Percentiles rank a stretch among this genome's conserved stretches.
Conservation (phyloP, 1,140 invertebrate genomes). For the Cydia strobilella region DNA sequence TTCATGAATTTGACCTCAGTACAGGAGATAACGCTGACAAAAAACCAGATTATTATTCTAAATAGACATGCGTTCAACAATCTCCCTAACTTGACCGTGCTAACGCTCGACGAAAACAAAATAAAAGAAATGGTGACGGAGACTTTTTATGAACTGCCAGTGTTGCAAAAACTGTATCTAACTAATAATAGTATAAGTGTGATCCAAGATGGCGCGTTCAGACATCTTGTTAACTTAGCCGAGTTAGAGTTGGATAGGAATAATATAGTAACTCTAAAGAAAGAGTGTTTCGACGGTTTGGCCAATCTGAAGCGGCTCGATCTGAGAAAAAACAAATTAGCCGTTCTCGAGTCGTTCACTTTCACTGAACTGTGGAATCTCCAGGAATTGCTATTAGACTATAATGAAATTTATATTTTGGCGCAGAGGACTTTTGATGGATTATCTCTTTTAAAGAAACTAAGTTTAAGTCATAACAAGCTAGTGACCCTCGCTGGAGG, state of each 20-base stretch:
- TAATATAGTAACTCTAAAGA: constrained; percentile 84
- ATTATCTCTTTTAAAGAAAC: constrained; percentile 83
- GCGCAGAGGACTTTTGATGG: constrained; percentile 87
- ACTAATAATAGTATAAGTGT: constrained; percentile 87
- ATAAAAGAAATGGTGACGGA: constrained; percentile 86
- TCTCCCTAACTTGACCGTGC: constrained; percentile 82
- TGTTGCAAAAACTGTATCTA: constrained; percentile 84
- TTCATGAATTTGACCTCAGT: constrained; percentile 86
- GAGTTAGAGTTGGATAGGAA: constrained; percentile 87
- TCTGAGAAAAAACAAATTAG: constrained; percentile 85
- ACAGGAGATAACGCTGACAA: constrained; percentile 84
- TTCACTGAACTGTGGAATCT: constrained; percentile 88
- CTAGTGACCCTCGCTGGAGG: constrained; percentile 84
- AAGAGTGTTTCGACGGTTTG: constrained; percentile 87
- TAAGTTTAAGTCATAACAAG: constrained; percentile 87
- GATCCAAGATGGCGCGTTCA: constrained; percentile 87
- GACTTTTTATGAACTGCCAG: constrained; percentile 86
- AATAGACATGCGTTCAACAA: constrained; percentile 85
- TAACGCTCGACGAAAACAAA: constrained; percentile 86
- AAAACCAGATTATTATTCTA: constrained; percentile 84
- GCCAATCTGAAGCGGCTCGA: constrained; percentile 84
- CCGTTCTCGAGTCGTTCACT: constrained; percentile 85
- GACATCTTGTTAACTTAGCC: constrained; percentile 82
- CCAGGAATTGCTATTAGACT: constrained; percentile 86
- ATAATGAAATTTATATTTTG: constrained; percentile 84